phyloP scores from a whole-genome alignment of 92 coral and sea anemone species.

The Palythoa grandis region DNA sequence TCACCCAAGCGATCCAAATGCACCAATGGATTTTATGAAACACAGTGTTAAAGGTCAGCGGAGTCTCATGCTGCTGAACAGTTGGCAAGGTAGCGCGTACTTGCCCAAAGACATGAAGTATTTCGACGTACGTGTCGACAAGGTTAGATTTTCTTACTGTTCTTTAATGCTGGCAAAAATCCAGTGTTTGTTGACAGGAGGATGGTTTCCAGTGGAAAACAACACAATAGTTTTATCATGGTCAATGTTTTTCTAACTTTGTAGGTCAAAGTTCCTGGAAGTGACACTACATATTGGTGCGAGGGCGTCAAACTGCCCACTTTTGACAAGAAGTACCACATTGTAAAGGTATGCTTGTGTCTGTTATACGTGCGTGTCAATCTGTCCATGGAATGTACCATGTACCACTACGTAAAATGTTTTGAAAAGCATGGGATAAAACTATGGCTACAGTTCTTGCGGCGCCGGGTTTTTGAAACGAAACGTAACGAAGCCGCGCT shows the following conservation, averaged over 20 bases:
- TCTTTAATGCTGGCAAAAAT: background rate
- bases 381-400: too few relatives aligned
- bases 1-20: conserved; percentile 48
- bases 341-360: conserved; percentile 34
- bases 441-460: too few relatives aligned
- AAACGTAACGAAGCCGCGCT: too few relatives aligned
- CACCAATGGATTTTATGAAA: conserved; percentile 39
- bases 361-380: background rate
- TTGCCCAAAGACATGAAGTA: conserved; percentile 51
- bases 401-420: too few relatives aligned
- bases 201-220: background rate
- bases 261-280: conserved; percentile 1
- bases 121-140: conserved; percentile 42
- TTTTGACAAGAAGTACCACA: conserved; percentile 35
- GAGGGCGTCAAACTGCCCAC: conserved; percentile 36
- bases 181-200: background rate
- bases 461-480: too few relatives aligned
- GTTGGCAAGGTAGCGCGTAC: conserved; percentile 22
- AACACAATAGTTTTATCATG: background rate
- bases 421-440: too few relatives aligned
- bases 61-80: conserved; percentile 52
- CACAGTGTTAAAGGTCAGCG: conserved; percentile 56
- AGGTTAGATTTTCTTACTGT: background rate
- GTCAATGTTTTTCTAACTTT: background rate
- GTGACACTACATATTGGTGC: conserved; percentile 48